A percentile compares a stretch with the other conserved stretches of the same genome.
Evolutionary conservation across 1,140 invertebrate genomes (phyloP).

Genomic region (Panagrolaimus sp.): DNA sequence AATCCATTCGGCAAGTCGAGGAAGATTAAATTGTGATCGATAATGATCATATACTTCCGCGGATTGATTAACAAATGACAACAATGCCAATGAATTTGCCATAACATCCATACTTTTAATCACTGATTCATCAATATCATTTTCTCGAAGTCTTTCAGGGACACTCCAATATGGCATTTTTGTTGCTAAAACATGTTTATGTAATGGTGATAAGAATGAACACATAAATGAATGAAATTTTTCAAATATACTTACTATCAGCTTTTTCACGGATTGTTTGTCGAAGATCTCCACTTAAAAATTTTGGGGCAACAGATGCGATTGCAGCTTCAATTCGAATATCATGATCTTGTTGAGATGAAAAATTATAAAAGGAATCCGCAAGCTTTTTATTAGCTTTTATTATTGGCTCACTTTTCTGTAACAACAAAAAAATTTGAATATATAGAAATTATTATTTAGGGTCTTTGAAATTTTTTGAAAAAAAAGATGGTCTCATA

Average conservation of each 20-base stretch:
- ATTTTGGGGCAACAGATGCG: background rate
- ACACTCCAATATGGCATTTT: constrained; percentile 8
- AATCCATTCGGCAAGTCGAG: background rate
- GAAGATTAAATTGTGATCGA: background rate
- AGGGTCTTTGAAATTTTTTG: too few relatives aligned
- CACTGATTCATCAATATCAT: background rate
- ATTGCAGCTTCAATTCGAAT: background rate
- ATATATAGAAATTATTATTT: background rate
- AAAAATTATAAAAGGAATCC: background rate
- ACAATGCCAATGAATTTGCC: background rate
- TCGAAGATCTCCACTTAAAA: background rate
- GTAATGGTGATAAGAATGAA: background rate
- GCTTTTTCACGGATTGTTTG: background rate
- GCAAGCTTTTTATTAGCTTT: background rate
- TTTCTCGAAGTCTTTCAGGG: background rate
- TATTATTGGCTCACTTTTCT: background rate
- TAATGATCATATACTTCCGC: background rate
- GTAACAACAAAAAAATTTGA: background rate
- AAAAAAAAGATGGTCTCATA: too few relatives aligned
- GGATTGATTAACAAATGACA: constrained; percentile 6
- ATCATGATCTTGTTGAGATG: background rate
- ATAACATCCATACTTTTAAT: background rate
- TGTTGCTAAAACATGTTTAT: background rate
- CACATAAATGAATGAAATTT: background rate
- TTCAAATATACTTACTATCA: constrained; percentile 8